Evolutionary conservation across 37 sponge, comb jelly and placozoan species (phyloP), one percentile per base, ranked within the genome.

Genomic region (Mnemiopsis leidyi): DNA sequence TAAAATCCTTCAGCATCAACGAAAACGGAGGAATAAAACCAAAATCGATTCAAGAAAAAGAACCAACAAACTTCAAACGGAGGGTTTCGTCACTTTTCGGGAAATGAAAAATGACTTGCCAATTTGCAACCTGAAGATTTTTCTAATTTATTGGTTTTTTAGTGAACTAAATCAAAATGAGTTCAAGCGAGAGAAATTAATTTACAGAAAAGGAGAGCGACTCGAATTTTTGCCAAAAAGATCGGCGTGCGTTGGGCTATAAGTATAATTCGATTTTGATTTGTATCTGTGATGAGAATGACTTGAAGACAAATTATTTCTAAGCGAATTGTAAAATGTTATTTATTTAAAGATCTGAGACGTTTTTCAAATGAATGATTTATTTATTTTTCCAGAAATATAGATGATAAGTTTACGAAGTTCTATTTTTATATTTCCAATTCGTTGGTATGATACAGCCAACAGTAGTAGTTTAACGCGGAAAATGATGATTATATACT

Each of bases 111-210:
- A 67, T 67, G 20, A 21, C 18, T 67, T 67, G 20, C 20, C 20
- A 20, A 21, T 67, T 67, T 67, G 68, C 20, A 67, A 21, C 20
- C 18, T 61, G 9, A 61, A 61, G 21, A 28, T 77, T 18, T 48
- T 48, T 48, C 32, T 77, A 77, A 77, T 34, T 77, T 77, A 77
- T 77, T 77, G 26, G 36, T 77, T 77, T 77, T 77, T 67, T 67
- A 67, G 20, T n/a, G n/a, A n/a, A n/a, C n/a, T n/a, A n/a, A n/a
- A n/a, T n/a, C n/a, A n/a, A n/a, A n/a, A n/a, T n/a, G 13, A 48
- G 13, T 18, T 48, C 61, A 48, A 48, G 61, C 61, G 61, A 48
- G 61, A 48, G 9, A 48, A 48, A 48, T 13, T 48, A 13, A 48
- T 48, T 48, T 48, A 48, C 61, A 13, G 13, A 48, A 13, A 48